Evolutionary conservation across 2,888 invertebrate species (phyloP).

Genomic region (Spilarctia lutea): DNA sequence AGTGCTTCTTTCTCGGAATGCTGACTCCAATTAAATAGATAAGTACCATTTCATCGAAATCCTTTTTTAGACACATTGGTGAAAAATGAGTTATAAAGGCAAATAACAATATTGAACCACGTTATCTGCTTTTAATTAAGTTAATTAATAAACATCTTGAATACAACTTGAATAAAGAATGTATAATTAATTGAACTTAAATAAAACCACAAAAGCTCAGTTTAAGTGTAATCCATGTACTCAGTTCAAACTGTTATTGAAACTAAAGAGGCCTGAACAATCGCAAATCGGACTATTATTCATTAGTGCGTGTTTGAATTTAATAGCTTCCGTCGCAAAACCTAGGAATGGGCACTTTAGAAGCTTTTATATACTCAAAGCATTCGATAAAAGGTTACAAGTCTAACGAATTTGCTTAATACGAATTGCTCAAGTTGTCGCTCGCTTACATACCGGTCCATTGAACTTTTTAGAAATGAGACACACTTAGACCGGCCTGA

Average conservation of each 20-base stretch:
- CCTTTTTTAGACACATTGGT: background rate
- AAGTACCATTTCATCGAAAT: background rate
- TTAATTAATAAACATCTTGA: background rate
- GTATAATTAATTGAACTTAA: background rate
- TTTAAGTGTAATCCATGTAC: background rate
- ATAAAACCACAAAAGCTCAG: background rate
- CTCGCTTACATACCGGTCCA: background rate
- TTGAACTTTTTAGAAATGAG: background rate
- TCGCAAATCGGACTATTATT: background rate
- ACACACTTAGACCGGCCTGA: background rate
- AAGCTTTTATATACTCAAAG: background rate
- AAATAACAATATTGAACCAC: background rate
- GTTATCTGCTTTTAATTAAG: background rate
- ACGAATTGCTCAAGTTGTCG: background rate
- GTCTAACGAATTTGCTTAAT: background rate
- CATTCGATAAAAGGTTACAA: background rate
- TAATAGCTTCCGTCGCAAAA: background rate
- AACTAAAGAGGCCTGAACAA: background rate
- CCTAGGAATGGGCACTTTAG: background rate
- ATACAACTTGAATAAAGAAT: too few relatives aligned
- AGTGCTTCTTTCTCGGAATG: background rate
- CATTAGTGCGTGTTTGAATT: background rate
- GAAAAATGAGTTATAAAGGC: background rate
- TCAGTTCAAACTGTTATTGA: background rate
- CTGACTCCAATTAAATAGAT: background rate